These are phyloP conservation scores for Mamestra brassicae DNA, from an alignment of 2,888 invertebrate species.

Conservation along the genomic window DNA sequence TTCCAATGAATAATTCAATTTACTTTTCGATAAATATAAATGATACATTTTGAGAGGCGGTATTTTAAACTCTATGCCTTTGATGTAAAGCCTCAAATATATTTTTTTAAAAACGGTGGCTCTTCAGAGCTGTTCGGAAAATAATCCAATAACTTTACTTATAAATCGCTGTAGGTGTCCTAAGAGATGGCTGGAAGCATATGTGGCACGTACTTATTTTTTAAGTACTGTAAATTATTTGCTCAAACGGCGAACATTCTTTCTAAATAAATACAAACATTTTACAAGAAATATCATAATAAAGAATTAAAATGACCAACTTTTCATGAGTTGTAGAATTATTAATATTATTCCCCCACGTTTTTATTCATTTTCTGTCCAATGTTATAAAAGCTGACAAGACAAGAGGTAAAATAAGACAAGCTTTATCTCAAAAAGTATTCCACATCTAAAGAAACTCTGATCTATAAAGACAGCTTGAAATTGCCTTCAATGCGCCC, in stretches of 20 bases:
- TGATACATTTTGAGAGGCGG: neutral
- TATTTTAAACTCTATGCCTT: slow-evolving; percentile 40
- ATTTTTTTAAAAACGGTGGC: neutral
- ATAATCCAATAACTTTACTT: slow-evolving; percentile 36
- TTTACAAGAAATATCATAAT: slow-evolving; percentile 10
- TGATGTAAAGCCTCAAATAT: neutral
- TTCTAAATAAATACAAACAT: slow-evolving; percentile 10
- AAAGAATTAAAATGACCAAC: neutral
- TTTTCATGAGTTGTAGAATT: neutral
- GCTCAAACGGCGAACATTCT: slow-evolving; percentile 1
- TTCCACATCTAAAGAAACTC: slow-evolving; percentile 32
- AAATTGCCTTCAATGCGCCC: slow-evolving; percentile 45
- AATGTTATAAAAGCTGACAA: neutral
- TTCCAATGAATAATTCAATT: slow-evolving; percentile 66
- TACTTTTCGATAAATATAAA: slow-evolving; percentile 53
- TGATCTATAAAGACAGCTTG: slow-evolving; percentile 29
- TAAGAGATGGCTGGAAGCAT: slow-evolving; percentile 22
- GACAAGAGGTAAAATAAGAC: slow-evolving; percentile 1
- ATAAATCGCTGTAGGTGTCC: slow-evolving; percentile 45
- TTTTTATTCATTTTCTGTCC: neutral
- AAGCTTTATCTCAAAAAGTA: slow-evolving; percentile 32
- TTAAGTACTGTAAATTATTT: slow-evolving; percentile 20
- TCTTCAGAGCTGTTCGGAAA: slow-evolving; percentile 17
- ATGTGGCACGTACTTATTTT: slow-evolving; percentile 16
- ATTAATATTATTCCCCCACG: slow-evolving; percentile 1